A percentile compares a stretch with the other conserved stretches of the same genome.
Conservation (phyloP, 2,113 vertebrate genomes). For the Vulpes ferrilata region DNA sequence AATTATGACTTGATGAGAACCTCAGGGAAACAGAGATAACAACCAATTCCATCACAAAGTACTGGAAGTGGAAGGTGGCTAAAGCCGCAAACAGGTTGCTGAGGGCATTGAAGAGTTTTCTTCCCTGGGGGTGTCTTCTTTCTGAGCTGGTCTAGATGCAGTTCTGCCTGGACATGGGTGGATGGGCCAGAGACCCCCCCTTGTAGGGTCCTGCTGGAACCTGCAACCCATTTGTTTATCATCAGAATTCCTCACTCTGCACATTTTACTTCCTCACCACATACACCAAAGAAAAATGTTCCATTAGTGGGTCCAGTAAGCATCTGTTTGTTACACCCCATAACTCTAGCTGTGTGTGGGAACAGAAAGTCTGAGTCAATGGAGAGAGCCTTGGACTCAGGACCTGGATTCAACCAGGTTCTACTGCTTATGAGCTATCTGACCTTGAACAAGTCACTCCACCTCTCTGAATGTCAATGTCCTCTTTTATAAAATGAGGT, state of each 20-base stretch:
- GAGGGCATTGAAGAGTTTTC: neutral
- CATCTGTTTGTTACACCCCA: neutral
- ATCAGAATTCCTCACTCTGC: neutral
- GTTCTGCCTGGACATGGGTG: neutral
- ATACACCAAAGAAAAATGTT: neutral
- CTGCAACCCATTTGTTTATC: neutral
- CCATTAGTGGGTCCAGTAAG: accelerated
- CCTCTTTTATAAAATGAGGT: neutral
- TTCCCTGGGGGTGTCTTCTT: neutral
- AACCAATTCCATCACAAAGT: neutral
- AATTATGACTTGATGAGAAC: neutral
- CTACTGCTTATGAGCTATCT: neutral
- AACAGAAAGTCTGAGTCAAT: neutral
- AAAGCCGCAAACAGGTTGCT: neutral
- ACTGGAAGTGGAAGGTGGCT: neutral
- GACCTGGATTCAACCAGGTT: neutral
- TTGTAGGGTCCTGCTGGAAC: neutral
- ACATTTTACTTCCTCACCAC: neutral
- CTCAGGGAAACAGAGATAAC: neutral
- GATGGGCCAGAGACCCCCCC: neutral
- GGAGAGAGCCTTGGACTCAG: neutral
- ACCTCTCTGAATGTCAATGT: neutral
- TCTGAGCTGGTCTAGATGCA: neutral
- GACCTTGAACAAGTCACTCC: neutral
- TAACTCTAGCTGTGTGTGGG: neutral